Percentiles rank a stretch among this genome's conserved stretches.
phyloP scores from a whole-genome alignment of 2,113 vertebrate species.

The Microcebus lehilahytsara region DNA sequence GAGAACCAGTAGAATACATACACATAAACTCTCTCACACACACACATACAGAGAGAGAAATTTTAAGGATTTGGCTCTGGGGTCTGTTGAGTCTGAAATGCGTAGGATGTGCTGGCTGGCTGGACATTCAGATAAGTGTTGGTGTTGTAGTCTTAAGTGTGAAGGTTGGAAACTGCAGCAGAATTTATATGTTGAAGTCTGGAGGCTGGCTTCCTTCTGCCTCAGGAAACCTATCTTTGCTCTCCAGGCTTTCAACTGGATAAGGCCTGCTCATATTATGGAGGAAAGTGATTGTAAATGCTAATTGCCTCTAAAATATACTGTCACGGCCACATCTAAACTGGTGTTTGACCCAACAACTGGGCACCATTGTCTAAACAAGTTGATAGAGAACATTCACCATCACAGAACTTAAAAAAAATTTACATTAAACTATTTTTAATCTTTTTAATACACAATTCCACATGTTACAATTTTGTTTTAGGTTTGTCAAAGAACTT shows the following conservation, averaged over 20 bases:
- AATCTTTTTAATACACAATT: constrained; percentile 18
- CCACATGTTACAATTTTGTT: background rate
- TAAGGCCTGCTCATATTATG: background rate
- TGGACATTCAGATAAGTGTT: background rate
- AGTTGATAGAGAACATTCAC: background rate
- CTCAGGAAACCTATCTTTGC: background rate
- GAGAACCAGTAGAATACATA: background rate
- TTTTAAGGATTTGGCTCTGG: background rate
- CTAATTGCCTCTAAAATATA: background rate
- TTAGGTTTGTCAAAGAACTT: background rate
- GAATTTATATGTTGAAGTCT: background rate
- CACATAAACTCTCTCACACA: background rate
- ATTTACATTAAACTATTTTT: background rate
- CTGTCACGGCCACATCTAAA: background rate
- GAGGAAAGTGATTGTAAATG: background rate
- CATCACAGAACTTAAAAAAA: background rate
- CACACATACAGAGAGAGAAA: background rate
- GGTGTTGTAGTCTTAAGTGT: background rate
- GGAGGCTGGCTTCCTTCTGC: background rate
- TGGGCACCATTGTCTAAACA: background rate
- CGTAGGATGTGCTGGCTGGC: background rate
- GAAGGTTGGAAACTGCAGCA: background rate
- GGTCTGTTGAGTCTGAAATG: background rate
- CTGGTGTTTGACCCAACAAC: background rate
- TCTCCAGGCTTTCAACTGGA: background rate